phyloP scores from a whole-genome alignment of 2,797 vertebrate species.

The Petrocephalus schoutedeni region DNA sequence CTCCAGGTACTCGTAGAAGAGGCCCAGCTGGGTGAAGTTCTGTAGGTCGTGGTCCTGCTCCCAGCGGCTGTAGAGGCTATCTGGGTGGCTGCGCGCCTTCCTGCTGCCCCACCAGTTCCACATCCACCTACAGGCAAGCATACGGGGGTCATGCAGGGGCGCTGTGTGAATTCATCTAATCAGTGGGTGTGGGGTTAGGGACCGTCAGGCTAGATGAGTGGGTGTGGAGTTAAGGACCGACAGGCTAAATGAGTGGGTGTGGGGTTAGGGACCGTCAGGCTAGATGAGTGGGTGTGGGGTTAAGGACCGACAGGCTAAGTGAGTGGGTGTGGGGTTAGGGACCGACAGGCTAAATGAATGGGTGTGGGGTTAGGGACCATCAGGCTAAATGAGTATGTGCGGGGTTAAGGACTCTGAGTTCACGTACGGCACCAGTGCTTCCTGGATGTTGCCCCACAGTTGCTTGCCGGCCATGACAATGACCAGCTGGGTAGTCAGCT shows the following conservation, averaged over 20 bases:
- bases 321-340: not conserved
- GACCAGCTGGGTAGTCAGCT: constrained; percentile 69
- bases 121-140: constrained; percentile 64
- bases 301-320: not conserved
- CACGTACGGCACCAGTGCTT: constrained; percentile 71
- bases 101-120: constrained; percentile 96
- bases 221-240: not conserved
- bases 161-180: too few species aligned
- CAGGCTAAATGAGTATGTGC: not conserved
- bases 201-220: not conserved
- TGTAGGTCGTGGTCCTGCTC: constrained; percentile 88
- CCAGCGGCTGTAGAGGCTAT: constrained; percentile 85
- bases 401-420: not conserved
- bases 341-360: not conserved
- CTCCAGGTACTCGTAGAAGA: constrained; percentile 97
- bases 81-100: constrained; percentile 77
- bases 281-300: too few species aligned
- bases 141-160: not conserved
- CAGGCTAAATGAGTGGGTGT: not conserved
- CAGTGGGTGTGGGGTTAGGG: not conserved
- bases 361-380: not conserved
- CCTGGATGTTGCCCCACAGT: constrained; percentile 69
- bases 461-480: constrained; percentile 75
- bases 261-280: not conserved
- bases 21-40: constrained; percentile 75